Conservation (phyloP, 1,140 invertebrate genomes). For the Cydia strobilella region DNA sequence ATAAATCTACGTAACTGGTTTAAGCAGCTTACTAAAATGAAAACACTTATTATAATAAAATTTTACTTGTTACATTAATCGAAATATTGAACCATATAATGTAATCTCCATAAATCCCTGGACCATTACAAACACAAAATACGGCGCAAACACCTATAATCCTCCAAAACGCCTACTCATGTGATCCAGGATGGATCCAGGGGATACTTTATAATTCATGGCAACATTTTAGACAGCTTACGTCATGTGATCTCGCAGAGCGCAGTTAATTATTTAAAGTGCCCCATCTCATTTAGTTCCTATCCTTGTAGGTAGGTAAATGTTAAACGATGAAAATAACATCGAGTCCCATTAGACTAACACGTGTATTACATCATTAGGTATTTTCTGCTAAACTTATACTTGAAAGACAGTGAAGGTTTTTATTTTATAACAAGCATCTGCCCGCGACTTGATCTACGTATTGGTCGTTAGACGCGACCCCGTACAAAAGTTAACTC, state of each 20-base stretch:
- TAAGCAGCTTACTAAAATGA: too few relatives aligned
- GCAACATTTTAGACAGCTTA: slow-evolving; percentile 28
- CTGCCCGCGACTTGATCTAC: too few relatives aligned
- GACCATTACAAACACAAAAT: not conserved
- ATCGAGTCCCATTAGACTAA: not conserved
- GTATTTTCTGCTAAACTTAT: not conserved
- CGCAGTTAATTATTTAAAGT: slow-evolving; percentile 22
- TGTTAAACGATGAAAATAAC: not conserved
- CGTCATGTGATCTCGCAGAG: slow-evolving; percentile 1
- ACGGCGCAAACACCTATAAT: not conserved
- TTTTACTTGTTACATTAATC: too few relatives aligned
- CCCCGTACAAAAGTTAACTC: too few relatives aligned
- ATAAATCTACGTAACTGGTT: too few relatives aligned
- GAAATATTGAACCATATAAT: too few relatives aligned
- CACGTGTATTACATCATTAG: not conserved
- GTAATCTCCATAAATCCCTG: too few relatives aligned
- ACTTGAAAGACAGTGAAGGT: not conserved
- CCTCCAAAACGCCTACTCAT: slow-evolving; percentile 23
- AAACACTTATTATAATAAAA: too few relatives aligned
- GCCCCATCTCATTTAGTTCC: not conserved
- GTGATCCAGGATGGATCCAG: not conserved
- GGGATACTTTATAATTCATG: slow-evolving; percentile 28
- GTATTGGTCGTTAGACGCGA: too few relatives aligned
- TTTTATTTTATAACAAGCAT: too few relatives aligned
- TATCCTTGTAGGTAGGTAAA: not conserved